Base-by-base conservation (phyloP, 2,888 invertebrate species). In the Marronus borbonicus region DNA sequence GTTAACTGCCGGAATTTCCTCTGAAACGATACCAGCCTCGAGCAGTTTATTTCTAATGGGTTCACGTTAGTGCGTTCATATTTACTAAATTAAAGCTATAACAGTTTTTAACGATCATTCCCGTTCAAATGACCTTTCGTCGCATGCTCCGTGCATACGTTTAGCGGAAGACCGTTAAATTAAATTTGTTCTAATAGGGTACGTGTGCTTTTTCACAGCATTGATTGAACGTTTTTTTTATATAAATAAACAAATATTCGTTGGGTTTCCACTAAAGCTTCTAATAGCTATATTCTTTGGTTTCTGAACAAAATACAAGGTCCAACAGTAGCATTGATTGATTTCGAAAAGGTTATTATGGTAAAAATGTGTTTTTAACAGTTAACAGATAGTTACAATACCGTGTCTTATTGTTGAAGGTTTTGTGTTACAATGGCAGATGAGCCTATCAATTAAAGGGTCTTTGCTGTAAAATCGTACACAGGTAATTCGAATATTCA, bases 1-100 rank as follows among this genome's bases (percentile, higher is more conserved):
- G 80, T 79, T 80, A 80, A 80, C 82, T 80, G 81, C 82, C 81
- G 83, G 83, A 83, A 83, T 82, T 83, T 83, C 83, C 83, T 83
- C 80, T 83, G 82, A 82, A 78, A 81, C 76, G 77, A 50, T 68
- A 70, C 69, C 49, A 49, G n/a, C 17, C 10, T 44, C 44, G 44
- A 44, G 17, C 44, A 60, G 58, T 74, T 60, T 74, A 74, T 74
- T 74, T 74, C 72, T 74, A 74, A 74, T 39, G 72, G 28, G 60
- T 74, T 74, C 72, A 74, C 60, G 58, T 60, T 74, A 60, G 60
- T 60, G 60, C 72, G 72, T 74, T 60, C 72, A 60, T 60, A 74
- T 74, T 39, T 74, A 74, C 60, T 44, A 74, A 60, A 74, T 74
- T 74, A 60, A 49, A 62, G 62, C 62, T 62, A 62, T 62, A 62